phyloP scores from a whole-genome alignment of 2,113 vertebrate species.

The Eudorcas thomsonii region DNA sequence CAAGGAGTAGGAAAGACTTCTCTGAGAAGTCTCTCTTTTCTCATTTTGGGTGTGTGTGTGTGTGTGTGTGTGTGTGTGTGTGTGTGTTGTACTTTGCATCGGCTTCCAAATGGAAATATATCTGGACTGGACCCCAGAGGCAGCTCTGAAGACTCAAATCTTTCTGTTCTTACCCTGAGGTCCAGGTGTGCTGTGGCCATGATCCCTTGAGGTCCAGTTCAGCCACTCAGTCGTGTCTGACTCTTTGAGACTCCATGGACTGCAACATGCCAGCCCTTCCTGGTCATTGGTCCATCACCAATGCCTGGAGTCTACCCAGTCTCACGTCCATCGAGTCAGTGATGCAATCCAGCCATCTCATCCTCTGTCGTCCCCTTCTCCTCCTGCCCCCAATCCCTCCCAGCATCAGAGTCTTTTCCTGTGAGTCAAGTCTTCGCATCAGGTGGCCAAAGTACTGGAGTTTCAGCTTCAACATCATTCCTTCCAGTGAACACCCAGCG shows the following conservation, averaged over 20 bases:
- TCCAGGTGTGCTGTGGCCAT: background rate
- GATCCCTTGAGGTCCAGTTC: background rate
- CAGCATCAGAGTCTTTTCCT: background rate
- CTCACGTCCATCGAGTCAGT: background rate
- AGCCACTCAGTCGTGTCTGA: background rate
- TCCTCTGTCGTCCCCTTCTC: rapidly evolving
- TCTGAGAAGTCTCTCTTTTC: background rate
- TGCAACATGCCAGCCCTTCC: background rate
- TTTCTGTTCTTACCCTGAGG: background rate
- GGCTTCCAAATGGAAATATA: background rate
- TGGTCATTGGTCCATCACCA: background rate
- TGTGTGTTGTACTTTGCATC: background rate
- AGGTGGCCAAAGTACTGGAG: background rate
- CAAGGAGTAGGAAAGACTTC: background rate
- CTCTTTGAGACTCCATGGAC: background rate
- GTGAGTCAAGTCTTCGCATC: background rate
- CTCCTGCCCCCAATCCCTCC: background rate
- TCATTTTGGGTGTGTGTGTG: background rate
- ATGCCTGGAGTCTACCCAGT: background rate
- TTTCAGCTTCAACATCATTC: background rate
- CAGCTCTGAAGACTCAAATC: background rate
- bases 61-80: background rate
- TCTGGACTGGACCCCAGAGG: background rate
- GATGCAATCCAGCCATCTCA: background rate
- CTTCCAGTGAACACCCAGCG: background rate